phyloP scores from a whole-genome alignment of 2,797 vertebrate genomes.

The Balearica regulorum region DNA sequence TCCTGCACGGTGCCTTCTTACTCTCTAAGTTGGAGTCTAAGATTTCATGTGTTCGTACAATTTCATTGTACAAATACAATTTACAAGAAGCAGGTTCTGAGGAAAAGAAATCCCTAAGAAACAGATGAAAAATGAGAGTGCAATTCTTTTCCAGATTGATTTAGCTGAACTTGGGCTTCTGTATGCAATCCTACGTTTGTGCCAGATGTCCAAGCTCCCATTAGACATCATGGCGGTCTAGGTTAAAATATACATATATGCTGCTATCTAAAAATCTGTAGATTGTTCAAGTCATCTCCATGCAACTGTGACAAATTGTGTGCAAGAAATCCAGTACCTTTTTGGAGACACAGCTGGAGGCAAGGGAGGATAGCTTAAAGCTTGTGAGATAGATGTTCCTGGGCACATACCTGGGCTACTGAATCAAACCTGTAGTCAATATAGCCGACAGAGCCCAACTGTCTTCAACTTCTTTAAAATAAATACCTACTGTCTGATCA shows the following conservation, averaged over 20 bases:
- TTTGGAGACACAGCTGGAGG: background rate
- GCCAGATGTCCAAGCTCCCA: background rate
- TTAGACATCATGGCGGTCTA: background rate
- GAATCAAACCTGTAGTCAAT: background rate
- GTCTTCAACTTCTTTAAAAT: background rate
- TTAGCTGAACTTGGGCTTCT: background rate
- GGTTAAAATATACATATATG: background rate
- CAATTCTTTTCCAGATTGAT: background rate
- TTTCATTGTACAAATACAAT: background rate
- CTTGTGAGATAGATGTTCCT: background rate
- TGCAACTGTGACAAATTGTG: background rate
- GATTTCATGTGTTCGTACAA: background rate
- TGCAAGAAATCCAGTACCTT: background rate
- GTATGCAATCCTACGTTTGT: background rate
- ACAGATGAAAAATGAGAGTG: background rate
- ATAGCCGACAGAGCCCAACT: rapidly evolving
- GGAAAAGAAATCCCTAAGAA: background rate
- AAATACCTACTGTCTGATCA: background rate
- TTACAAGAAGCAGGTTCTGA: background rate
- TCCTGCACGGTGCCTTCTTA: background rate
- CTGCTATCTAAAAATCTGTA: background rate
- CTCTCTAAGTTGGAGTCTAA: background rate
- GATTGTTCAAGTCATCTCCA: background rate
- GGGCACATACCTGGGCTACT: background rate
- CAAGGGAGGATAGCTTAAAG: background rate